Evolutionary conservation across 2,113 vertebrate genomes (phyloP).

Genomic region (Cyanoderma ruficeps): DNA sequence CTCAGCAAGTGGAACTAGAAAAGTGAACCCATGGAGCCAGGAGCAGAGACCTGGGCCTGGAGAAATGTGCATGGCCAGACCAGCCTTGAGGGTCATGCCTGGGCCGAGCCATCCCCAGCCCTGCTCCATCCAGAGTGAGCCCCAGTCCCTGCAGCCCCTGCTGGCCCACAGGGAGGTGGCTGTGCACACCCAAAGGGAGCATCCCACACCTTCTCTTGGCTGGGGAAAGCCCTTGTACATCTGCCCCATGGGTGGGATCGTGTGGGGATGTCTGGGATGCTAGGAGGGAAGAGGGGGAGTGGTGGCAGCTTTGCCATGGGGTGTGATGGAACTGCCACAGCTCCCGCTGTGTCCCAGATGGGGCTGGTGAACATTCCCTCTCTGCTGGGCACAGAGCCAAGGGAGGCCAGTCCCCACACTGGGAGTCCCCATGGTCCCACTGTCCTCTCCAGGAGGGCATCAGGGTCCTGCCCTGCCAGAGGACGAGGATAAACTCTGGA

Average conservation of each 20-base stretch:
- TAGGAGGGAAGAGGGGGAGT: fast-evolving
- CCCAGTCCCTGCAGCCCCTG: neutral
- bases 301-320: neutral
- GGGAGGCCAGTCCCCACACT: fast-evolving
- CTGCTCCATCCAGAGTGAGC: neutral
- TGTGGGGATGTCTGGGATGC: neutral
- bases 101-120: neutral
- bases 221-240: fast-evolving
- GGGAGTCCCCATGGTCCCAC: fast-evolving
- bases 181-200: neutral
- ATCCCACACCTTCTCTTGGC: neutral
- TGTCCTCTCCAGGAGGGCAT: neutral
- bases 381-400: neutral
- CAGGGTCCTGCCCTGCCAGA: neutral
- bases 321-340: neutral
- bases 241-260: neutral
- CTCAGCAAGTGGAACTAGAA: neutral
- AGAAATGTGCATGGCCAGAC: fast-evolving
- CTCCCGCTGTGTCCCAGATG: neutral
- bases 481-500: neutral
- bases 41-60: neutral
- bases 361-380: neutral
- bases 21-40: fast-evolving
- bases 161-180: fast-evolving
- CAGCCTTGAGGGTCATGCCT: too few relatives aligned